phyloP scores from a whole-genome alignment of 2,113 vertebrate genomes.

The Zosterops hypoxanthus region DNA sequence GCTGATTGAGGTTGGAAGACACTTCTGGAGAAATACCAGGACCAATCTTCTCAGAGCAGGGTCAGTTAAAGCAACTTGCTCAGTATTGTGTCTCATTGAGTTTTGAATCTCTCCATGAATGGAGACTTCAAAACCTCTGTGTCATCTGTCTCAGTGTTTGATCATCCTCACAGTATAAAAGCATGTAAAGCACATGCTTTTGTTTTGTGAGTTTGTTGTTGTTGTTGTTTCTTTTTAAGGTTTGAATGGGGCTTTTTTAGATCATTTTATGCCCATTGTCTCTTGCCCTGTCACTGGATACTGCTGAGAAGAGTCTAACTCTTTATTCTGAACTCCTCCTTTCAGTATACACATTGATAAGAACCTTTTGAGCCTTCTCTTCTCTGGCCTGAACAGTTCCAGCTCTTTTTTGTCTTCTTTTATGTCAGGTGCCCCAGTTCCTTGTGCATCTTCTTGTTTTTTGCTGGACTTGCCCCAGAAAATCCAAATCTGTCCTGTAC shows the following conservation, averaged over 20 bases:
- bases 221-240: neutral
- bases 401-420: neutral
- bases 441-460: neutral
- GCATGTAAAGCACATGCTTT: fast-evolving
- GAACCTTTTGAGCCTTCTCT: neutral
- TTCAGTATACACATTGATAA: neutral
- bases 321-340: neutral
- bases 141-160: neutral
- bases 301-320: neutral
- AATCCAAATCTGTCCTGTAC: neutral
- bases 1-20: neutral
- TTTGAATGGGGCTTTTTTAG: neutral
- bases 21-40: neutral
- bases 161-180: neutral
- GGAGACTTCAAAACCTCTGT: neutral
- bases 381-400: neutral
- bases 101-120: neutral
- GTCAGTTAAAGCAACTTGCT: neutral
- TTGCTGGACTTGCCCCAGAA: neutral
- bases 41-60: neutral
- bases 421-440: neutral
- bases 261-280: neutral
- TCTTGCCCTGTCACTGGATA: neutral
- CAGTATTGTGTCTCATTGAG: neutral
- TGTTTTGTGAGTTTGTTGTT: neutral